Evolutionary conservation across 2,797 vertebrate genomes (phyloP).

Genomic region (Cynodonichthys magdalenae): DNA sequence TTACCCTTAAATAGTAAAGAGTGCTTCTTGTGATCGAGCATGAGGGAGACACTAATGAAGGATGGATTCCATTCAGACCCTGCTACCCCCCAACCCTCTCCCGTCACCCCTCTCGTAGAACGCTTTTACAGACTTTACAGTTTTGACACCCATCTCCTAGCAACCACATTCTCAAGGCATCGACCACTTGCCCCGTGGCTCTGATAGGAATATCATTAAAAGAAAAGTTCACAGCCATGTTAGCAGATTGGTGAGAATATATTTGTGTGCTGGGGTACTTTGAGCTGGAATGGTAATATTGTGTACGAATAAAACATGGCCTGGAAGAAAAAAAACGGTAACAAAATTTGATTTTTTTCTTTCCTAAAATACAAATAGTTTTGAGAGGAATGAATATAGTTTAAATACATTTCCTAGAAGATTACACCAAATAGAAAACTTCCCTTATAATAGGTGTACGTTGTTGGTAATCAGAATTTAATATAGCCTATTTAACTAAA

Average conservation of each 20-base stretch:
- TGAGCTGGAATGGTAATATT: background rate
- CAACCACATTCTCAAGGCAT: slow-evolving; percentile 36
- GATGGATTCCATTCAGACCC: slow-evolving; percentile 35
- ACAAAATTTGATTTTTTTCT: no score
- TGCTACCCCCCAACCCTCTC: background rate
- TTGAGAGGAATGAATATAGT: no score
- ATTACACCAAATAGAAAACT: no score
- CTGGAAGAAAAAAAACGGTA: background rate
- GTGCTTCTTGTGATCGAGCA: slow-evolving; percentile 35
- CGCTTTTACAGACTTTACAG: slow-evolving; percentile 19
- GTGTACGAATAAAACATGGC: background rate
- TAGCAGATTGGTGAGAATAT: background rate
- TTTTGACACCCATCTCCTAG: slow-evolving; percentile 46
- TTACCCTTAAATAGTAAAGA: slow-evolving; percentile 77
- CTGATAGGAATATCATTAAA: slow-evolving; percentile 11
- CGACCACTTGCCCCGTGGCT: slow-evolving; percentile 1
- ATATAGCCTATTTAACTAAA: no score
- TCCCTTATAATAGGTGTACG: no score
- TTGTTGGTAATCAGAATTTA: no score
- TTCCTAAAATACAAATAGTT: background rate
- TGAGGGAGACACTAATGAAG: slow-evolving; percentile 60
- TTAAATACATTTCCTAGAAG: no score
- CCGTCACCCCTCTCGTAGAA: slow-evolving; percentile 12
- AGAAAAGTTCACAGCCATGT: background rate
- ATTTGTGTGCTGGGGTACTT: background rate